Percentiles rank a stretch among this genome's conserved stretches.
Evolutionary conservation across 2,797 vertebrate species (phyloP).

Genomic region (Melanotaenia pygmaea): DNA sequence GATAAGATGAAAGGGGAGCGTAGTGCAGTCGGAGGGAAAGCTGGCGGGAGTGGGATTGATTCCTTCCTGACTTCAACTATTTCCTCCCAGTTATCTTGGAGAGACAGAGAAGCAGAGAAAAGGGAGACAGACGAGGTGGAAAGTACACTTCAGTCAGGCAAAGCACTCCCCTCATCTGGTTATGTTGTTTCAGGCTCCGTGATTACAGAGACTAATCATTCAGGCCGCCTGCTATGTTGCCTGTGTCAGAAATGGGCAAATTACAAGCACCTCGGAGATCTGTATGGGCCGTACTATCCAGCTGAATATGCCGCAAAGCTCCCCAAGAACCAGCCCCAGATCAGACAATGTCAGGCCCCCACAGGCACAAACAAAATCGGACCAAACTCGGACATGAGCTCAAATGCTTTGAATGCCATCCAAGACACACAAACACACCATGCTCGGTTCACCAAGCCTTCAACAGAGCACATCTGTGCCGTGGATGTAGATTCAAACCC

Average conservation of each 20-base stretch:
- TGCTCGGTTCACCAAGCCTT: slow-evolving; percentile 62
- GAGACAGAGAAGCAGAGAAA: slow-evolving; percentile 82
- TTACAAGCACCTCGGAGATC: slow-evolving; percentile 97
- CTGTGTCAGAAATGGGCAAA: slow-evolving; percentile 99
- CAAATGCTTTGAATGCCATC: slow-evolving; percentile 55
- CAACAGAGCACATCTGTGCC: slow-evolving; percentile 65
- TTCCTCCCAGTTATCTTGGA: slow-evolving; percentile 76
- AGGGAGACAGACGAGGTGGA: slow-evolving; percentile 77
- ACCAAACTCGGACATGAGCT: slow-evolving; percentile 67
- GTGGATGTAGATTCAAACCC: slow-evolving; percentile 65
- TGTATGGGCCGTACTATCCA: slow-evolving; percentile 97
- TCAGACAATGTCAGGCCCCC: slow-evolving; percentile 76
- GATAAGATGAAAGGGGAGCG: slow-evolving; percentile 92
- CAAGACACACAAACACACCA: slow-evolving; percentile 69
- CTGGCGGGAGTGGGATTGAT: slow-evolving; percentile 68
- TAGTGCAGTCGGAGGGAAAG: slow-evolving; percentile 78
- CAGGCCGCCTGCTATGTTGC: slow-evolving; percentile 95
- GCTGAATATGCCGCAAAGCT: slow-evolving; percentile 95
- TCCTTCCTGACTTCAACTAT: slow-evolving; percentile 70
- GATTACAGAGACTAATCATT: slow-evolving; percentile 90
- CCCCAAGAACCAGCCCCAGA: slow-evolving; percentile 93
- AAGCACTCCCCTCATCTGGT: slow-evolving; percentile 91
- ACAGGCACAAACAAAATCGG: slow-evolving; percentile 70
- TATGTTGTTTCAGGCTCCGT: slow-evolving; percentile 94
- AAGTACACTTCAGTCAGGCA: slow-evolving; percentile 87